Percentiles rank a stretch among this genome's conserved stretches.
Conservation (phyloP, 2,797 vertebrate species). For the Acanthurus leucopareius region DNA sequence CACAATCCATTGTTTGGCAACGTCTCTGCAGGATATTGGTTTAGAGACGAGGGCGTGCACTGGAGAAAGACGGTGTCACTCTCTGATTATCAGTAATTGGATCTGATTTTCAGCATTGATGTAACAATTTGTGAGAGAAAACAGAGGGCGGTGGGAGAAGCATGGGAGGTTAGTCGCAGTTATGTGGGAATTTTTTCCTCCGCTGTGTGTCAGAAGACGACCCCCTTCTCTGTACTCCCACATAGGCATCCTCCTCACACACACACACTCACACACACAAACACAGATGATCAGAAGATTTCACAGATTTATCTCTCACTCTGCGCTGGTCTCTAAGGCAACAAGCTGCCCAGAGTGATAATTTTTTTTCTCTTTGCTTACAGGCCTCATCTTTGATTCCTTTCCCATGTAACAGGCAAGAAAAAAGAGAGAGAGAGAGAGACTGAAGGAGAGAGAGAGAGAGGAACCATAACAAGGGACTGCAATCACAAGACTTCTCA, state of each 20-base stretch:
- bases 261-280: constrained; percentile 30
- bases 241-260: constrained; percentile 33
- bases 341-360: constrained; percentile 57
- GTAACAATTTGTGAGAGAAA: constrained; percentile 52
- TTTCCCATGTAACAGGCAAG: constrained; percentile 10
- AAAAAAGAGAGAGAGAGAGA: background rate
- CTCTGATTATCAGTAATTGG: constrained; percentile 64
- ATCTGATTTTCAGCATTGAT: constrained; percentile 47
- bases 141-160: constrained; percentile 15
- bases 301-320: constrained; percentile 63
- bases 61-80: constrained; percentile 13
- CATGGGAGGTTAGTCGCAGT: constrained; percentile 3
- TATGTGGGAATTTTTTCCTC: constrained; percentile 34
- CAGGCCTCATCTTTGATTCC: constrained; percentile 38
- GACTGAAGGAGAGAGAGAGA: background rate
- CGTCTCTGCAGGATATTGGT: constrained; percentile 21
- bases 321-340: constrained; percentile 72
- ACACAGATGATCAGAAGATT: constrained; percentile 70
- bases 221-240: constrained; percentile 48
- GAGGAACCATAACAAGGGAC: constrained; percentile 31
- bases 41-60: constrained; percentile 14
- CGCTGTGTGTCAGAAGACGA: constrained; percentile 42
- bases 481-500: constrained; percentile 71
- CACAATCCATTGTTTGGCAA: background rate
- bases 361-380: constrained; percentile 51